Evolutionary conservation across 2,888 invertebrate genomes (phyloP).

Genomic region (Tenthredo notha): DNA sequence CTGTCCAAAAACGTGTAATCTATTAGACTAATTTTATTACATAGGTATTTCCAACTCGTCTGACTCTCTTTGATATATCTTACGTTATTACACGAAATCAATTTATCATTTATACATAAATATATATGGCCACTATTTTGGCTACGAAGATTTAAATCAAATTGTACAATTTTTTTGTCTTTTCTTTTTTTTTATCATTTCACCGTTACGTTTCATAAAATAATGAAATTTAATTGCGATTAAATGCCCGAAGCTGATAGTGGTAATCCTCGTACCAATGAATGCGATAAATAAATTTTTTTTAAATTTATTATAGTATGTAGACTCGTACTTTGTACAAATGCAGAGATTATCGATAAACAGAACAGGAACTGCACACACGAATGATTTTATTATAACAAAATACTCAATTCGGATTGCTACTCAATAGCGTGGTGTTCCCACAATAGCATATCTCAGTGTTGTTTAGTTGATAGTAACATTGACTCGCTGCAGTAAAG

Average conservation of each 20-base stretch:
- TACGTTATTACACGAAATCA: slow-evolving; percentile 49
- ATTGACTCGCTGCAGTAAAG: background rate
- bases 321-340: slow-evolving; percentile 39
- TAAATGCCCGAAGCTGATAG: background rate
- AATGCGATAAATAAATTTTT: slow-evolving; percentile 11
- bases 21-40: slow-evolving; percentile 41
- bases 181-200: background rate
- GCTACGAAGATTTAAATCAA: slow-evolving; percentile 38
- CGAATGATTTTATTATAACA: background rate
- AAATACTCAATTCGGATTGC: background rate
- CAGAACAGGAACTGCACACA: slow-evolving; percentile 10
- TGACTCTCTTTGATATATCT: slow-evolving; percentile 50
- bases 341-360: slow-evolving; percentile 26
- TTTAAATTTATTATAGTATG: slow-evolving; percentile 11
- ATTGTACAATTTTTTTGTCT: slow-evolving; percentile 31
- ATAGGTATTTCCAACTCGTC: slow-evolving; percentile 45
- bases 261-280: slow-evolving; percentile 13
- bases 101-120: slow-evolving; percentile 66
- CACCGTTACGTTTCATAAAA: slow-evolving; percentile 20
- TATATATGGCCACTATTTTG: slow-evolving; percentile 62
- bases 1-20: slow-evolving; percentile 48
- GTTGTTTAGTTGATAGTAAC: background rate
- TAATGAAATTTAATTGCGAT: slow-evolving; percentile 4
- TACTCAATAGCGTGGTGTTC: background rate
- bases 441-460: background rate